phyloP scores from a whole-genome alignment of 2,888 invertebrate genomes.

The Tipula confusa region DNA sequence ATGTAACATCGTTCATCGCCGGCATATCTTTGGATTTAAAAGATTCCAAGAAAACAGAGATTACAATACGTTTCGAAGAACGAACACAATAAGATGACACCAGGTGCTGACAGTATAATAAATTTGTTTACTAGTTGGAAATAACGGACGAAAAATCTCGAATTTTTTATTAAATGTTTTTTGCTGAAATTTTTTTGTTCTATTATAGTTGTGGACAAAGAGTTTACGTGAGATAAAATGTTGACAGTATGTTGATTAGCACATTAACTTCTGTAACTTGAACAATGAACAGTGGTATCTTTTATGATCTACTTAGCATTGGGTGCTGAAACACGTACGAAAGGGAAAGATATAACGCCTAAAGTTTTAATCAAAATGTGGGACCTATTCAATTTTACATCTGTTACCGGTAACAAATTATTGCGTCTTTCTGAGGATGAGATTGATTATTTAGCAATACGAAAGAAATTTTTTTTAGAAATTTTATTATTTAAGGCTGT shows the following conservation, averaged over 20 bases:
- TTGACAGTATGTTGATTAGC: neutral
- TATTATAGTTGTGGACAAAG: neutral
- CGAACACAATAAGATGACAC: neutral
- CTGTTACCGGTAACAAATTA: no score
- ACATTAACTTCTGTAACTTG: no score
- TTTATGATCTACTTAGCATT: no score
- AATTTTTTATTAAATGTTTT: neutral
- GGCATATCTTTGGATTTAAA: neutral
- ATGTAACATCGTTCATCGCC: neutral
- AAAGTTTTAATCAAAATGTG: no score
- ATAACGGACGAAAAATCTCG: neutral
- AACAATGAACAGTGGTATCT: no score
- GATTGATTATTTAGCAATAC: no score
- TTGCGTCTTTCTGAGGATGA: no score
- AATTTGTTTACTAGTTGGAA: conserved; percentile 3
- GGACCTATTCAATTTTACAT: no score
- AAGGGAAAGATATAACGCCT: no score
- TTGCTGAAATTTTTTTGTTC: neutral
- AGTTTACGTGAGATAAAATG: neutral
- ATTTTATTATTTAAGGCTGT: no score
- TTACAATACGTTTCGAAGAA: neutral
- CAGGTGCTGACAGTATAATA: neutral
- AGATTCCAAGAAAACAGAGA: neutral
- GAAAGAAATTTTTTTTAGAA: no score
- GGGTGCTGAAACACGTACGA: no score